Evolutionary conservation across 2,888 invertebrate genomes (phyloP).

Genomic region (Hylaea fasciaria): DNA sequence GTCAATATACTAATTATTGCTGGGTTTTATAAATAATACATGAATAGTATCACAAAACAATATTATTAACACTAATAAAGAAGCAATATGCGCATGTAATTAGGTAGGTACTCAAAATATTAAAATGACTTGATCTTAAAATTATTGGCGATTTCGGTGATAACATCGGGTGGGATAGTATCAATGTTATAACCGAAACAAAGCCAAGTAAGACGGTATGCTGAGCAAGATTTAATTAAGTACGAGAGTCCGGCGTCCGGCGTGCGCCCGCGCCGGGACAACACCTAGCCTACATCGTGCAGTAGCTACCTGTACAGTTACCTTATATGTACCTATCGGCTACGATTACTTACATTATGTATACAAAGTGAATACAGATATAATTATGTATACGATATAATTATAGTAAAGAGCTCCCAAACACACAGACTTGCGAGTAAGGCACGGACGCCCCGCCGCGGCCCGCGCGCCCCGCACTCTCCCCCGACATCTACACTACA

Average conservation of each 20-base stretch:
- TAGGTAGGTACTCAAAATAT: constrained; percentile 28
- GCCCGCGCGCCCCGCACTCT: constrained; percentile 41
- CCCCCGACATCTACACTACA: constrained; percentile 14
- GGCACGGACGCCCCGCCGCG: constrained; percentile 68
- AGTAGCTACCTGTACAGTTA: constrained; percentile 19
- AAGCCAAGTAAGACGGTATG: constrained; percentile 3
- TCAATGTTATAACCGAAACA: neutral
- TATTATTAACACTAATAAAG: constrained; percentile 6
- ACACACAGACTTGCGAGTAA: constrained; percentile 69
- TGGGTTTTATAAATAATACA: constrained; percentile 25
- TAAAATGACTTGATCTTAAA: constrained; percentile 29
- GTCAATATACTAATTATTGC: constrained; percentile 34
- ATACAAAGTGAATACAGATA: constrained; percentile 18
- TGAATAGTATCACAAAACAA: constrained; percentile 28
- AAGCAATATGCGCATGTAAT: constrained; percentile 27
- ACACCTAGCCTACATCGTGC: neutral
- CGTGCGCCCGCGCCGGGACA: constrained; percentile 7
- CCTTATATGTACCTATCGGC: constrained; percentile 1
- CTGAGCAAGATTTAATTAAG: constrained; percentile 38
- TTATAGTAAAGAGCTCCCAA: constrained; percentile 48
- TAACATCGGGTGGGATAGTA: neutral
- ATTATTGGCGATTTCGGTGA: constrained; percentile 11
- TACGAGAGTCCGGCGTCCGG: constrained; percentile 34
- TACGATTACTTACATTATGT: constrained; percentile 22
- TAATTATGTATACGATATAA: constrained; percentile 36